Percentiles rank a stretch among this genome's conserved stretches.
Conservation (phyloP, 2,888 invertebrate species). For the Nomada flava region DNA sequence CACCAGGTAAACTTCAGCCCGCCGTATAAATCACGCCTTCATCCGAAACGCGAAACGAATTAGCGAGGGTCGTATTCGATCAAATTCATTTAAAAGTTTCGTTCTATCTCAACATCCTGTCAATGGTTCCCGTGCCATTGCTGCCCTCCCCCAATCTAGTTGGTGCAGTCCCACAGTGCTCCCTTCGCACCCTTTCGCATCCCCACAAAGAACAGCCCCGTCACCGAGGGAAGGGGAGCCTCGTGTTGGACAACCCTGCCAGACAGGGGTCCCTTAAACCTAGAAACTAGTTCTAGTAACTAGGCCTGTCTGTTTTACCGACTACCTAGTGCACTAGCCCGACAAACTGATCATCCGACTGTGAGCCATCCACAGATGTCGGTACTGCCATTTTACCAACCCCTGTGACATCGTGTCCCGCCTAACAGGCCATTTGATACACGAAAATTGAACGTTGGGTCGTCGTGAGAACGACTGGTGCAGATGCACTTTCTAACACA, state of each 20-base stretch:
- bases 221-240: slow-evolving; percentile 20
- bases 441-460: slow-evolving; percentile 44
- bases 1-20: not conserved
- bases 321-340: slow-evolving; percentile 58
- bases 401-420: slow-evolving; percentile 58
- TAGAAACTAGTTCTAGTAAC: slow-evolving; percentile 68
- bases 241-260: slow-evolving; percentile 74
- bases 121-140: slow-evolving; percentile 55
- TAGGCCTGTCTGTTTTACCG: slow-evolving; percentile 77
- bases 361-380: slow-evolving; percentile 75
- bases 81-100: slow-evolving; percentile 45
- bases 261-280: slow-evolving; percentile 23
- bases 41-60: not conserved
- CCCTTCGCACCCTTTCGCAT: slow-evolving; percentile 51
- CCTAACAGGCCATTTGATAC: slow-evolving; percentile 59
- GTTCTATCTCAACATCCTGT: slow-evolving; percentile 14
- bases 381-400: slow-evolving; percentile 72
- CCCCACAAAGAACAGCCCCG: slow-evolving; percentile 58
- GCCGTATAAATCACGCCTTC: slow-evolving; percentile 6
- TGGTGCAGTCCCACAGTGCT: slow-evolving; percentile 36
- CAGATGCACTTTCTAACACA: not conserved
- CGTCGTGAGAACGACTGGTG: slow-evolving; percentile 8
- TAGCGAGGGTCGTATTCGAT: slow-evolving; percentile 3
- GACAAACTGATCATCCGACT: slow-evolving; percentile 45
- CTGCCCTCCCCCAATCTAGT: slow-evolving; percentile 61